phyloP scores from a whole-genome alignment of 2,797 vertebrate species.

The Argya squamiceps region DNA sequence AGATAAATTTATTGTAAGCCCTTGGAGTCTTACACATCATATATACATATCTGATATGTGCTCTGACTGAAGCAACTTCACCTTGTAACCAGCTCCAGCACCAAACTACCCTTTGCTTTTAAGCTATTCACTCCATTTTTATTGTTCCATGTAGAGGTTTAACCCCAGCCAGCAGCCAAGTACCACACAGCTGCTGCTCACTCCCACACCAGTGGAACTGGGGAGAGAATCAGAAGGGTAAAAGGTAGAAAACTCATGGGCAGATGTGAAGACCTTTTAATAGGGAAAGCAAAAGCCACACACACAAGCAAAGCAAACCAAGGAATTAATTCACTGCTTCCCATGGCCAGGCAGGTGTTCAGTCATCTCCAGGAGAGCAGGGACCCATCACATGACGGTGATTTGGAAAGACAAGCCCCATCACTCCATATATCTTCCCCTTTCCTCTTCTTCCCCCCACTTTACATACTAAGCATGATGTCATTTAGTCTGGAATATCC shows the following conservation, averaged over 20 bases:
- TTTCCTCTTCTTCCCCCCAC: background rate
- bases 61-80: background rate
- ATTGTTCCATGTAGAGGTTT: background rate
- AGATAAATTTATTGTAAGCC: background rate
- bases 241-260: background rate
- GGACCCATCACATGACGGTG: rapidly evolving
- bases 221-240: background rate
- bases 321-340: background rate
- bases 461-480: background rate
- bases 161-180: background rate
- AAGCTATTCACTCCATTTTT: background rate
- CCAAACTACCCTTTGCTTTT: background rate
- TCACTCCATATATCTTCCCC: too few relatives aligned
- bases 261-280: background rate
- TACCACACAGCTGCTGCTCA: background rate
- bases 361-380: background rate
- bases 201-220: background rate
- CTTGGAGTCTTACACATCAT: background rate
- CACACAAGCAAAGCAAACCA: background rate
- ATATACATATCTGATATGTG: background rate
- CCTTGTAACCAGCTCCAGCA: background rate
- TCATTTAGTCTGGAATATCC: too few relatives aligned
- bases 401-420: background rate
- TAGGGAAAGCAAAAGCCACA: background rate
- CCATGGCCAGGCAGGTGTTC: background rate